Evolutionary conservation across 2,888 invertebrate genomes (phyloP).

Genomic region (Drosophila recens): DNA sequence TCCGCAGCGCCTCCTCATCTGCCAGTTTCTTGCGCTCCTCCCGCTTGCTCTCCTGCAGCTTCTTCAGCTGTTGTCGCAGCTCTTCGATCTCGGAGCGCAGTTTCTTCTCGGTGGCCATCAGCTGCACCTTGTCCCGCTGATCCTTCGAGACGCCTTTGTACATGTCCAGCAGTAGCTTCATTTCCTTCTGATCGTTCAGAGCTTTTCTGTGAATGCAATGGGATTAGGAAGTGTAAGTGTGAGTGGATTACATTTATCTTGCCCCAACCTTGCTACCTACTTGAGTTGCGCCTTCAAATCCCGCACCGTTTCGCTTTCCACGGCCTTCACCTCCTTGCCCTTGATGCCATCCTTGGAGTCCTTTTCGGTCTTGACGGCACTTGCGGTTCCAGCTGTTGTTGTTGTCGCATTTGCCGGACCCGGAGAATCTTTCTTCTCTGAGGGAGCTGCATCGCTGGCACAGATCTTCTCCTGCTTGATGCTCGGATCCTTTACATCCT

Average conservation of each 20-base stretch:
- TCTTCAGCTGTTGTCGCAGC: slow-evolving; percentile 92
- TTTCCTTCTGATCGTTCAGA: slow-evolving; percentile 96
- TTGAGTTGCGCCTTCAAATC: slow-evolving; percentile 97
- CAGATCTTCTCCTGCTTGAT: slow-evolving; percentile 86
- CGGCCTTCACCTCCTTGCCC: slow-evolving; percentile 88
- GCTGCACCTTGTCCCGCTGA: slow-evolving; percentile 97
- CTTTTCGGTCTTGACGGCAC: slow-evolving; percentile 88
- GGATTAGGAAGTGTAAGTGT: not conserved
- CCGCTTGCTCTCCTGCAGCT: slow-evolving; percentile 95
- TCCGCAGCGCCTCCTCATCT: slow-evolving; percentile 97
- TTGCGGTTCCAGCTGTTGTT: slow-evolving; percentile 79
- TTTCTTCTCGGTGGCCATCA: slow-evolving; percentile 98
- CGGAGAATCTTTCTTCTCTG: slow-evolving; percentile 88
- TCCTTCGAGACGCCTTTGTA: slow-evolving; percentile 99
- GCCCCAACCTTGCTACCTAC: slow-evolving; percentile 86
- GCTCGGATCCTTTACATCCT: slow-evolving; percentile 83
- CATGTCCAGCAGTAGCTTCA: slow-evolving; percentile 97
- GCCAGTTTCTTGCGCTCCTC: slow-evolving; percentile 95
- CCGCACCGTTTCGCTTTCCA: slow-evolving; percentile 87
- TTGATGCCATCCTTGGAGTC: slow-evolving; percentile 88
- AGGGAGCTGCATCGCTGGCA: slow-evolving; percentile 81
- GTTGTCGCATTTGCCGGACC: slow-evolving; percentile 84
- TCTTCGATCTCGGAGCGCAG: slow-evolving; percentile 96
- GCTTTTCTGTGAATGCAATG: slow-evolving; percentile 89
- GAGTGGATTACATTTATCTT: not conserved